phyloP scores from a whole-genome alignment of 2,113 vertebrate species.

The Andinoacara biseriatus region DNA sequence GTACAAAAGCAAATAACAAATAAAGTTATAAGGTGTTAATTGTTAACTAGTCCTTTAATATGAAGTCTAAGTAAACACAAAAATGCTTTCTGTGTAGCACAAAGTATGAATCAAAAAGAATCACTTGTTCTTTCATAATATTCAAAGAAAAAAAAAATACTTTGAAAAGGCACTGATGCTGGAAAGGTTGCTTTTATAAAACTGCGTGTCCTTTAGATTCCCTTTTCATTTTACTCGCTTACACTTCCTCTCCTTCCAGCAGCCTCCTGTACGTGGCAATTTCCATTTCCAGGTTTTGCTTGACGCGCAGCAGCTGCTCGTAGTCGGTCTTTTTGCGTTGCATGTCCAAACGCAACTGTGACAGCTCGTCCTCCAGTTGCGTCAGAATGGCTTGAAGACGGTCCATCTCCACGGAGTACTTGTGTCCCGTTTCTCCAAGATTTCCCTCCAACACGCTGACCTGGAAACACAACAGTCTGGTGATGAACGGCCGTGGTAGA shows the following conservation, averaged over 20 bases:
- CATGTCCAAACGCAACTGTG: conserved; percentile 81
- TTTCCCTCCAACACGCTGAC: conserved; percentile 79
- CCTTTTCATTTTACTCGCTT: conserved; percentile 26
- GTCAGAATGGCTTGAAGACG: conserved; percentile 71
- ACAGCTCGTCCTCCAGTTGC: conserved; percentile 81
- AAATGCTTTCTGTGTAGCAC: background rate
- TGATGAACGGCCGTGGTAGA: background rate
- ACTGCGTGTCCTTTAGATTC: background rate
- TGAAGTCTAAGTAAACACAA: background rate
- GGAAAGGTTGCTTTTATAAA: background rate
- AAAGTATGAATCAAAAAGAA: background rate
- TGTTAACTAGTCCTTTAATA: background rate
- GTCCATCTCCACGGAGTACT: conserved; percentile 78
- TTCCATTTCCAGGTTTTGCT: conserved; percentile 85
- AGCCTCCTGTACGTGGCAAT: conserved; percentile 84
- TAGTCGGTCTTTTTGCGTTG: conserved; percentile 82
- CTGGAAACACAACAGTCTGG: conserved; percentile 31
- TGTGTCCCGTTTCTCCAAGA: conserved; percentile 75
- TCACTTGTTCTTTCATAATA: background rate
- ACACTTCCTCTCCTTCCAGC: conserved; percentile 84
- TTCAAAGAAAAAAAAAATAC: background rate
- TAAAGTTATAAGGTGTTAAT: background rate
- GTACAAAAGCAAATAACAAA: background rate
- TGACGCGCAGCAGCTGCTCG: conserved; percentile 82
- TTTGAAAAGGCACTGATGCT: background rate